These are phyloP conservation scores for Drosophila serrata DNA, from an alignment of 1,140 invertebrate species.

Conservation along the genomic window DNA sequence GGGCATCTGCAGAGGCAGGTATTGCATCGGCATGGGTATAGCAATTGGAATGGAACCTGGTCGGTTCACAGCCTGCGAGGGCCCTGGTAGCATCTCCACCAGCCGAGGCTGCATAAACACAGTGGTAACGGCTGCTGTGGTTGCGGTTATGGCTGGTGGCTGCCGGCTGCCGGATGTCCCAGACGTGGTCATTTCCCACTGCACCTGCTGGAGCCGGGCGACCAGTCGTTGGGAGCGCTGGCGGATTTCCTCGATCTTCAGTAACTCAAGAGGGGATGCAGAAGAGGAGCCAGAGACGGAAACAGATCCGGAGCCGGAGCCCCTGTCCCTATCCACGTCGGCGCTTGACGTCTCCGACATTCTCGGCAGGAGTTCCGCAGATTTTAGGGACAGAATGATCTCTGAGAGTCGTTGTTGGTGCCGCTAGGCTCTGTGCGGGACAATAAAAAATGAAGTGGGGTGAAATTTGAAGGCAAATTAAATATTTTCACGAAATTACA, in stretches of 20 bases:
- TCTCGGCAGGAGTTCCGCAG: not conserved
- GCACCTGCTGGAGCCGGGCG: constrained; percentile 45
- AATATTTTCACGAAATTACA: constrained; percentile 29
- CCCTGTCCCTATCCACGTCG: constrained; percentile 37
- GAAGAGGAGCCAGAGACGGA: constrained; percentile 15
- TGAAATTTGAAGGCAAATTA: constrained; percentile 9
- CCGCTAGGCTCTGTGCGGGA: not conserved
- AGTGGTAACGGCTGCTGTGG: not conserved
- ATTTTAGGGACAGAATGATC: not conserved
- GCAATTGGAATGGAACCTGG: constrained; percentile 8
- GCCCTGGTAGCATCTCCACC: constrained; percentile 1
- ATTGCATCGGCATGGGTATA: constrained; percentile 17
- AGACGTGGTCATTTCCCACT: constrained; percentile 42
- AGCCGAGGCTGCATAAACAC: constrained; percentile 8
- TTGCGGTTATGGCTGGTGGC: not conserved
- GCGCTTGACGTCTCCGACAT: constrained; percentile 65
- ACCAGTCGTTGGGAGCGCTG: constrained; percentile 51
- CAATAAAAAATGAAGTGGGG: not conserved
- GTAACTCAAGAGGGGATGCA: constrained; percentile 1
- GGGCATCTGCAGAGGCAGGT: constrained; percentile 15
- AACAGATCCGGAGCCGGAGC: not conserved
- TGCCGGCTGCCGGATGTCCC: not conserved
- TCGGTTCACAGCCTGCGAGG: constrained; percentile 1
- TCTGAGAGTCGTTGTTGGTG: not conserved
- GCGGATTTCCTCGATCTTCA: constrained; percentile 39